phyloP scores from a whole-genome alignment of 2,888 invertebrate genomes.

The Hydraecia micacea region DNA sequence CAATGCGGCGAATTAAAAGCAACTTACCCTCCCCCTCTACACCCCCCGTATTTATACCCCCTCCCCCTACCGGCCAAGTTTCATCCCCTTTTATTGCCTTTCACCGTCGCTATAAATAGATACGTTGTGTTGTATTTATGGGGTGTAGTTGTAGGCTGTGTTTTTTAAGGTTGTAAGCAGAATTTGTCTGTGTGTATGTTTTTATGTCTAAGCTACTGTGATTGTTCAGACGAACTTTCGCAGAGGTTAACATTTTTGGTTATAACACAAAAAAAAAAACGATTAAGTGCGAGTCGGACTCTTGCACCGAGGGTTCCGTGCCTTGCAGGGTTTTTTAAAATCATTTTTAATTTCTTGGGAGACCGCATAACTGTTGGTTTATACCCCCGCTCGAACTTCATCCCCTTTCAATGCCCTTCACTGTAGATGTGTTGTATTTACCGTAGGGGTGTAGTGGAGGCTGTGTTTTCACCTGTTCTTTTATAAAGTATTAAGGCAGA shows the following conservation, averaged over 20 bases:
- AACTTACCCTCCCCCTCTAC: constrained; percentile 67
- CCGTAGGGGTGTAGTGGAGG: neutral
- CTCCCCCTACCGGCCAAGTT: constrained; percentile 24
- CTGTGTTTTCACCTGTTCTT: no score
- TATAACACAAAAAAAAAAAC: neutral
- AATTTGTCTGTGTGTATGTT: neutral
- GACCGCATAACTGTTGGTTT: neutral
- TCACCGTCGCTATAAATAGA: constrained; percentile 59
- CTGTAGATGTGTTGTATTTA: neutral
- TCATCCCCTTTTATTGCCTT: constrained; percentile 65
- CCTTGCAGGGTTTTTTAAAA: neutral
- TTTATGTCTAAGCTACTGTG: neutral
- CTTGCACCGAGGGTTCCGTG: neutral
- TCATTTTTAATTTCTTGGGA: neutral
- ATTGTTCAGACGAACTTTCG: neutral
- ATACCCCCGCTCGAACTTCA: neutral
- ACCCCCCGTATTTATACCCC: constrained; percentile 48
- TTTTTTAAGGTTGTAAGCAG: neutral
- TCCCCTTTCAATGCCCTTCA: neutral
- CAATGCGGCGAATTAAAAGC: constrained; percentile 79
- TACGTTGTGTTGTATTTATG: constrained; percentile 41
- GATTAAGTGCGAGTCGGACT: no score
- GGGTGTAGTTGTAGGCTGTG: constrained; percentile 14
- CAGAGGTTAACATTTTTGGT: neutral
- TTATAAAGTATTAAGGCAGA: no score